Percentiles rank a stretch among this genome's conserved stretches.
Conservation (phyloP, 2,888 invertebrate species). For the Noctuana brunneofusca region DNA sequence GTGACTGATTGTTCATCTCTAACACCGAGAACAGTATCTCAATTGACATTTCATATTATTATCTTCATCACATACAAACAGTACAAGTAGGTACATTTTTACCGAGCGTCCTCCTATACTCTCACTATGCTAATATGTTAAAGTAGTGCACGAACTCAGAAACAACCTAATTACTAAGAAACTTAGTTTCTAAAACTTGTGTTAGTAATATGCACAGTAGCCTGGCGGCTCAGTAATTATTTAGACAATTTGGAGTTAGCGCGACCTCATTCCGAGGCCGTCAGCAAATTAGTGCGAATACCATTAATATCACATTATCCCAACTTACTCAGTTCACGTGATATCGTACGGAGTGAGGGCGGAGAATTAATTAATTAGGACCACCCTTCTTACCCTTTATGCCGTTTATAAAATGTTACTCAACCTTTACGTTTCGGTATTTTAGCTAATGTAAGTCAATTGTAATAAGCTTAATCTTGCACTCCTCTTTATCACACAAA, state of each 20-base stretch:
- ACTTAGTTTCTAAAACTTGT: conserved; percentile 37
- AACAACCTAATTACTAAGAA: conserved; percentile 38
- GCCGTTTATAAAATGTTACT: conserved; percentile 28
- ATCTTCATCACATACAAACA: too few species aligned
- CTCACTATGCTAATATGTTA: neutral
- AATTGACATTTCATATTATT: too few species aligned
- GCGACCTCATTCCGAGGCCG: conserved; percentile 61
- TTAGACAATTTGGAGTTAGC: conserved; percentile 67
- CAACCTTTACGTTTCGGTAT: conserved; percentile 9
- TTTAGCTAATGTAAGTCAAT: neutral
- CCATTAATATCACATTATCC: conserved; percentile 71
- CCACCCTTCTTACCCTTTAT: conserved; percentile 31
- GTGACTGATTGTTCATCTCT: too few species aligned
- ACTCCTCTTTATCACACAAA: neutral
- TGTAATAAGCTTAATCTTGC: neutral
- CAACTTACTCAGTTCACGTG: conserved; percentile 43
- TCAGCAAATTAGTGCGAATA: conserved; percentile 65
- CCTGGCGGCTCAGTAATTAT: conserved; percentile 62
- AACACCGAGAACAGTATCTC: too few species aligned
- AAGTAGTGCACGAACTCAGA: neutral
- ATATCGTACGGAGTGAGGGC: conserved; percentile 28
- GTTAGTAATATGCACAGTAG: conserved; percentile 42
- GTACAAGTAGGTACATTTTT: too few species aligned
- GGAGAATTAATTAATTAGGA: conserved; percentile 31
- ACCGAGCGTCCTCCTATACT: too few species aligned